These are phyloP conservation scores for Tapirus indicus DNA, from an alignment of 2,797 vertebrate genomes.

Conservation along the genomic window DNA sequence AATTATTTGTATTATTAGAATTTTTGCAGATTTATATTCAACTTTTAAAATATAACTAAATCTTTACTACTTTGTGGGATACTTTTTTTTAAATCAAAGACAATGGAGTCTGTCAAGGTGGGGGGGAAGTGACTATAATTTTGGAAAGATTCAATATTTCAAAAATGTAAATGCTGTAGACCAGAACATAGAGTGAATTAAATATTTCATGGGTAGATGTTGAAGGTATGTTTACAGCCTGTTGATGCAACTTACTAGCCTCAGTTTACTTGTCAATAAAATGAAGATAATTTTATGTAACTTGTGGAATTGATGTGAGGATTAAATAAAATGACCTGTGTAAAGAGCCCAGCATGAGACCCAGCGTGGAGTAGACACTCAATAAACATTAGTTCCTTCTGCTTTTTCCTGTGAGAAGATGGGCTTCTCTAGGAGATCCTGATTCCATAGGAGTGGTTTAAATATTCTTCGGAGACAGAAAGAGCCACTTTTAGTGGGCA, in stretches of 20 bases:
- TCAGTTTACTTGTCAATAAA: background rate
- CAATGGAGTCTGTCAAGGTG: background rate
- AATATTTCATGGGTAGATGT: background rate
- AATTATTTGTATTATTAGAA: background rate
- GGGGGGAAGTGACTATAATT: background rate
- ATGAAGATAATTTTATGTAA: background rate
- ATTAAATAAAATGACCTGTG: background rate
- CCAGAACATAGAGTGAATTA: background rate
- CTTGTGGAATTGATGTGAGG: background rate
- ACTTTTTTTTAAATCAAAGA: background rate
- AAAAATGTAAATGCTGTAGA: background rate
- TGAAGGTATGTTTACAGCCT: background rate
- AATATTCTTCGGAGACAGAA: background rate
- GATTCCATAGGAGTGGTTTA: background rate
- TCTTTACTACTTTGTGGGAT: background rate
- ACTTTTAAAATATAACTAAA: constrained; percentile 28
- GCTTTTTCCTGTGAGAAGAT: background rate
- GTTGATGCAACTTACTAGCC: background rate
- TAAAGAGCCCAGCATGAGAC: background rate
- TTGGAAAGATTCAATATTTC: background rate
- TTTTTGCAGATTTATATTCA: background rate
- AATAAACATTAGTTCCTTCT: background rate
- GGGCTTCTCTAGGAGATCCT: background rate
- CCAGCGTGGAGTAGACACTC: background rate
- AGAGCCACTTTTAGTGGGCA: background rate